Conservation (phyloP, 2,888 invertebrate species). For the Digitonthophagus gazella region DNA sequence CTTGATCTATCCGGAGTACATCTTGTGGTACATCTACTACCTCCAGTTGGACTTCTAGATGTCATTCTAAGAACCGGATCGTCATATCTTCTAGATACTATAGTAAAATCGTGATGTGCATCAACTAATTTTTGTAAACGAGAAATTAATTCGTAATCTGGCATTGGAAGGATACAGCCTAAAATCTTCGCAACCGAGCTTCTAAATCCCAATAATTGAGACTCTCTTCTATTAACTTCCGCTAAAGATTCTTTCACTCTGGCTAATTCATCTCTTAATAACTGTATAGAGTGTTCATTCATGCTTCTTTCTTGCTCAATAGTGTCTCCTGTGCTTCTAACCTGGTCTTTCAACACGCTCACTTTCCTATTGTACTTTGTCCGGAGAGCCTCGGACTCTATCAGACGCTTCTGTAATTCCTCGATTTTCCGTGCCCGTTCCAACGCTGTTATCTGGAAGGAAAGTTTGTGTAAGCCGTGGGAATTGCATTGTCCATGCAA, state of each 20-base stretch:
- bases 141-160: conserved; percentile 61
- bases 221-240: conserved; percentile 73
- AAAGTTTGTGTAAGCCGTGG: conserved; percentile 22
- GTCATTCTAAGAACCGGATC: conserved; percentile 55
- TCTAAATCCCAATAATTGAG: conserved; percentile 74
- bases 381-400: conserved; percentile 77
- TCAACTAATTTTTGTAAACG: conserved; percentile 79
- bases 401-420: conserved; percentile 75
- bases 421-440: conserved; percentile 82
- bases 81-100: conserved; percentile 75
- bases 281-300: conserved; percentile 66
- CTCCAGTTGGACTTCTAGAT: conserved; percentile 60
- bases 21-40: conserved; percentile 51
- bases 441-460: conserved; percentile 71
- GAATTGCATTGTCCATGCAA: conserved; percentile 4
- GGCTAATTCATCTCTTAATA: conserved; percentile 73
- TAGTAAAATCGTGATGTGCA: conserved; percentile 83
- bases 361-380: conserved; percentile 73
- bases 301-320: conserved; percentile 70
- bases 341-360: conserved; percentile 69
- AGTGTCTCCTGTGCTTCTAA: conserved; percentile 64
- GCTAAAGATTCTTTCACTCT: conserved; percentile 71
- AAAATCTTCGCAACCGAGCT: conserved; percentile 58
- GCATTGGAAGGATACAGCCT: conserved; percentile 56
- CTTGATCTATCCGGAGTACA: conserved; percentile 57